Conservation (phyloP, 1,140 invertebrate genomes). For the Drosophila aff. region DNA sequence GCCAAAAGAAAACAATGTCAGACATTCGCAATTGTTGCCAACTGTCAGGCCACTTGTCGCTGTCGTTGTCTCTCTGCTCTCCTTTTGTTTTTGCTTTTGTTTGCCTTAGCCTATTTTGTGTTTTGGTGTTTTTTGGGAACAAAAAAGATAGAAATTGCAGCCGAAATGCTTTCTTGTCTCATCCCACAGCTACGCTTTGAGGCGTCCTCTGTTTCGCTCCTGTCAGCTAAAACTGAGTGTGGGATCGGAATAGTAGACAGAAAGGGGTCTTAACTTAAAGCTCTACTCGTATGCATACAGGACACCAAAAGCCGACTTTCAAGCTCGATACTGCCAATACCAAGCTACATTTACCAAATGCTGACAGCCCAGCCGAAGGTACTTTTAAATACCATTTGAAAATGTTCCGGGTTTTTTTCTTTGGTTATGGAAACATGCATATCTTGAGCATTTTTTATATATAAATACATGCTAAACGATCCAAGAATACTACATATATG, state of each 20-base stretch:
- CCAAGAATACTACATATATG: neutral
- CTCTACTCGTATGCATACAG: conserved; percentile 3
- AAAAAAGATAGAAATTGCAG: conserved; percentile 17
- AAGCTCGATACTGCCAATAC: conserved; percentile 3
- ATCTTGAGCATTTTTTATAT: neutral
- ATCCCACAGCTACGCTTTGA: conserved; percentile 20
- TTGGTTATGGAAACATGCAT: too few relatives aligned
- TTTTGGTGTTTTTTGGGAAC: conserved; percentile 30
- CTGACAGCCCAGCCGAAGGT: neutral
- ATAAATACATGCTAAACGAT: neutral
- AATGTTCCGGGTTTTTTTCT: neutral
- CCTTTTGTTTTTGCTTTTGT: conserved; percentile 16
- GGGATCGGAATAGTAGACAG: neutral
- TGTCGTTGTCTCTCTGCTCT: conserved; percentile 38
- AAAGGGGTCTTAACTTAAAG: conserved; percentile 25
- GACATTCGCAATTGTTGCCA: conserved; percentile 66
- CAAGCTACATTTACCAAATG: neutral
- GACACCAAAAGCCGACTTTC: neutral
- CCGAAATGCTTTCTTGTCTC: conserved; percentile 64
- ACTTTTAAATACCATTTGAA: conserved; percentile 30
- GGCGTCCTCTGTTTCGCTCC: conserved; percentile 35
- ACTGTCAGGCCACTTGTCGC: conserved; percentile 63
- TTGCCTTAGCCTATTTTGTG: conserved; percentile 11
- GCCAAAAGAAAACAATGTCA: conserved; percentile 46
- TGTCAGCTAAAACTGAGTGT: conserved; percentile 39